These are phyloP conservation scores for Contarinia nasturtii DNA, from an alignment of 1,140 invertebrate species.

Conservation along the genomic window DNA sequence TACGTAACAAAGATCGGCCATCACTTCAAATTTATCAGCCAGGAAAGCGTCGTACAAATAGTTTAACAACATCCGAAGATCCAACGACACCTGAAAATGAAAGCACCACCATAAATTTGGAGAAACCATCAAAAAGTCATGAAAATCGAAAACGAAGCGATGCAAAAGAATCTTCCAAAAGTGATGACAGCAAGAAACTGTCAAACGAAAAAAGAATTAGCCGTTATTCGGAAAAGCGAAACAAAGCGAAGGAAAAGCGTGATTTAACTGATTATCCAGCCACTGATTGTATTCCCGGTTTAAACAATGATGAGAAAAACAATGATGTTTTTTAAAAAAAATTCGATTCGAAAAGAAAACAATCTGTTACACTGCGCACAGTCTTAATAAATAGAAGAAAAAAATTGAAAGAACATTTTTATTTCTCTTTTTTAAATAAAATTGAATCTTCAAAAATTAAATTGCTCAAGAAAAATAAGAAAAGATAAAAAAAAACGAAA, in stretches of 20 bases:
- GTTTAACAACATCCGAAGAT: background rate
- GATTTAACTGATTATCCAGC: background rate
- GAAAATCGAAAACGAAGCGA: background rate
- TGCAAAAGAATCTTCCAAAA: background rate
- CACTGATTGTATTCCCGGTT: too few species aligned
- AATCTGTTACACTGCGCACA: background rate
- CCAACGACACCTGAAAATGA: background rate
- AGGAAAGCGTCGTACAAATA: conserved; percentile 9
- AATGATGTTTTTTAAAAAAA: background rate
- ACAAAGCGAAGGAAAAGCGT: conserved; percentile 9
- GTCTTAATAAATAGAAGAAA: too few species aligned
- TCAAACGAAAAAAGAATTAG: conserved; percentile 15
- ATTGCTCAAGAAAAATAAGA: too few species aligned
- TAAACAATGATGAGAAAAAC: background rate
- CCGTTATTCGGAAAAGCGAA: conserved; percentile 22
- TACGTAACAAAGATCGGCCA: conserved; percentile 25
- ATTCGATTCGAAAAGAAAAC: too few species aligned
- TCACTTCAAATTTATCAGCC: conserved; percentile 22
- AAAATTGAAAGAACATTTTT: too few species aligned
- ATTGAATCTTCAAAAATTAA: too few species aligned
- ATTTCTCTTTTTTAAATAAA: too few species aligned
- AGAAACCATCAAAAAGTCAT: conserved; percentile 6
- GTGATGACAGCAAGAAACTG: background rate
- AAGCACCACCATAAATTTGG: conserved; percentile 1
- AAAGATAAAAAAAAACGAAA: too few species aligned